Evolutionary conservation across 2,888 invertebrate genomes (phyloP).

Genomic region (Atherix ibis): DNA sequence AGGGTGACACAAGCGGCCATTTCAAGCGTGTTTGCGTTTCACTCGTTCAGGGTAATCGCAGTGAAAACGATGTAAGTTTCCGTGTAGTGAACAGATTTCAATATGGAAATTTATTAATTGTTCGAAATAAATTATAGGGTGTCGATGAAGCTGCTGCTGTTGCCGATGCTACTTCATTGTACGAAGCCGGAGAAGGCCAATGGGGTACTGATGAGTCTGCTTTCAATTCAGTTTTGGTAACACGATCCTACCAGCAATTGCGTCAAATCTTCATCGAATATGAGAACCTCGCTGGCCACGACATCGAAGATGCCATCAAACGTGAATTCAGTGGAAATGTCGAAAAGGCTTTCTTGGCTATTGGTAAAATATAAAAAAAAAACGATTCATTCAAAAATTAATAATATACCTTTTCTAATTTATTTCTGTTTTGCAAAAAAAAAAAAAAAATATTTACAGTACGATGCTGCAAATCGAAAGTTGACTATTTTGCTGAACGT

Average conservation of each 20-base stretch:
- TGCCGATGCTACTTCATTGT: slow-evolving; percentile 66
- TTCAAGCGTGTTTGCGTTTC: slow-evolving; percentile 85
- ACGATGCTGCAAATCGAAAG: slow-evolving; percentile 78
- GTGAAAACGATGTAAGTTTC: slow-evolving; percentile 50
- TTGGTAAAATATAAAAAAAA: slow-evolving; percentile 49
- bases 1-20: slow-evolving; percentile 89
- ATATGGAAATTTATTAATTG: neutral
- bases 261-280: slow-evolving; percentile 75
- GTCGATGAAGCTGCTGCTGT: slow-evolving; percentile 66
- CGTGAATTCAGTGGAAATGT: slow-evolving; percentile 79
- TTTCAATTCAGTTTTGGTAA: slow-evolving; percentile 72
- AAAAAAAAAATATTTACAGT: slow-evolving; percentile 36
- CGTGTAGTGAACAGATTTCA: too few species aligned
- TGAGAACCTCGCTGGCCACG: slow-evolving; percentile 62
- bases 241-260: slow-evolving; percentile 78
- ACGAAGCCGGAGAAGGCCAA: slow-evolving; percentile 62
- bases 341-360: slow-evolving; percentile 72
- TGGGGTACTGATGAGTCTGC: slow-evolving; percentile 85
- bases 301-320: slow-evolving; percentile 71
- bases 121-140: slow-evolving; percentile 32
- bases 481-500: slow-evolving; percentile 82
- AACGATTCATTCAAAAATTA: slow-evolving; percentile 8
- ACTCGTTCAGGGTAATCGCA: slow-evolving; percentile 72
- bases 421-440: too few species aligned
- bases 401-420: slow-evolving; percentile 5